Evolutionary conservation across 1,140 invertebrate genomes (phyloP), one percentile per base, ranked within the genome.

Genomic region (Littorina saxatilis): DNA sequence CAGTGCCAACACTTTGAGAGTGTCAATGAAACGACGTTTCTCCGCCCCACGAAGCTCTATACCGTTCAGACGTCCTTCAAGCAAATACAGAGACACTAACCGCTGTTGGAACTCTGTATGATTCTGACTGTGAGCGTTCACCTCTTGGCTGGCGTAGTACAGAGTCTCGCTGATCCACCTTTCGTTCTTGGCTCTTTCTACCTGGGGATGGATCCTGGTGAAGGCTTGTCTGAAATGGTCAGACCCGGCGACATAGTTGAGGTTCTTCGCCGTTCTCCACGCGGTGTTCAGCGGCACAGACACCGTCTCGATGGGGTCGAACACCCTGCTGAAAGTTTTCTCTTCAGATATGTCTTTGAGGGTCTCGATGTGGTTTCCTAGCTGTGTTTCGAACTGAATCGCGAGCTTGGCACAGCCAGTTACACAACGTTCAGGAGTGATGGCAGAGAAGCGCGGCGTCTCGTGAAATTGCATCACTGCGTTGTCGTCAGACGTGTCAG

Each of bases 181-280:
- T 81, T 92, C 87, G 79, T 87, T 85, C 52, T 89, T 90, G 3
- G 91, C 89, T 84, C 87, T 87, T 47, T 92, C 86, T 13, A 92
- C 86, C 83, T 92, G 88, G 27, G 86, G 79, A 80, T 91, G 86
- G 58, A 93, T 85, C 91, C 93, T 76, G 11, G 86, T 81, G 80
- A 88, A 90, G n/a, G 88, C 84, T 20, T 85, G 75, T 29, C 83
- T 79, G 61, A 76, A 90, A 13, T 79, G 96, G 32, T 96, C 86
- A n/a, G 95, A 95, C 85, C 94, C 95, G 88, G 96, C 96, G n/a
- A 96, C 95, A 74, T 96, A 93, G 89, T 96, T 97, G 17, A 98
- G 91, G 39, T 95, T 95, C 91, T 97, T 98, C 0, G 96, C 95
- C 83, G 97, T 94, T 43, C 96, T 96, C 96, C 96, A 98, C n/a